Evolutionary conservation across 2,113 vertebrate species (phyloP).

Genomic region (Microtus pennsylvanicus): DNA sequence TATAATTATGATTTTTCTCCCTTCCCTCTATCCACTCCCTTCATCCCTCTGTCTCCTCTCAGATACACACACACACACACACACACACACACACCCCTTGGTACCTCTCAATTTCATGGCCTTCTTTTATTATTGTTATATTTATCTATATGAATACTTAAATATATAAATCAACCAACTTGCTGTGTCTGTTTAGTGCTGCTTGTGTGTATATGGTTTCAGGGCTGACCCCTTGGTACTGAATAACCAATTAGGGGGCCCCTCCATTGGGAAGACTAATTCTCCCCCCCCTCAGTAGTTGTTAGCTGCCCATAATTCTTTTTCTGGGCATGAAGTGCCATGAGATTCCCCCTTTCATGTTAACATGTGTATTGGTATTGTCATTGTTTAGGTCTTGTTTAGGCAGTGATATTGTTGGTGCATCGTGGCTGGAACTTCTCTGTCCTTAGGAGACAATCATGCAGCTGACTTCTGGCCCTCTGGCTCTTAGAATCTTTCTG

Average conservation of each 20-base stretch:
- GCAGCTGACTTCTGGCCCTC: background rate
- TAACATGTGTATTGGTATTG: background rate
- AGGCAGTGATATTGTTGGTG: background rate
- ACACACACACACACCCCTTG: background rate
- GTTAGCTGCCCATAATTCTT: background rate
- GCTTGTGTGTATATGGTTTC: background rate
- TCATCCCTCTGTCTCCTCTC: background rate
- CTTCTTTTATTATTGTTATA: background rate
- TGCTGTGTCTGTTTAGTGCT: background rate
- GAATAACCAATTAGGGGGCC: background rate
- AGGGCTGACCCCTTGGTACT: background rate
- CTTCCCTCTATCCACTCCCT: background rate
- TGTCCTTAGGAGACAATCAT: background rate
- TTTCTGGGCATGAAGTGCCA: background rate
- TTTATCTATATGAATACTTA: background rate
- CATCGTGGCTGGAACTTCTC: background rate
- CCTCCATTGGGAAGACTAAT: background rate
- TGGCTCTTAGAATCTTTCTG: background rate
- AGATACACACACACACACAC: background rate
- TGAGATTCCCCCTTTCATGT: background rate
- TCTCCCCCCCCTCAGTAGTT: background rate
- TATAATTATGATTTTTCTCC: background rate
- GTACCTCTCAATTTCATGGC: background rate
- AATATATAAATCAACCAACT: background rate
- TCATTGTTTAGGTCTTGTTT: background rate